Percentiles rank a stretch among this genome's conserved stretches.
Evolutionary conservation across 2,888 invertebrate genomes (phyloP).

Genomic region (Dinocampus coccinellae): DNA sequence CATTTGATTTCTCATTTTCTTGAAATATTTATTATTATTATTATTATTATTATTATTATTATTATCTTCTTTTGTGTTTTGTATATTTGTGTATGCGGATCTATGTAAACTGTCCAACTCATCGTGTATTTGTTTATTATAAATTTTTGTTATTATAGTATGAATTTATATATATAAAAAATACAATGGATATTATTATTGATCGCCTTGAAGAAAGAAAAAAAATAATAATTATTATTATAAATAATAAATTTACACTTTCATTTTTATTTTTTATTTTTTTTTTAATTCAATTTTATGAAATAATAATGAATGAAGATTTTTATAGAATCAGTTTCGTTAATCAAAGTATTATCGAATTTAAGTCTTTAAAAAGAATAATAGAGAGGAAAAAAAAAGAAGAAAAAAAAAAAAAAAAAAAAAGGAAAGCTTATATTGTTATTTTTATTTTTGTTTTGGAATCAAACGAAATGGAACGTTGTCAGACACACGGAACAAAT

Average conservation of each 20-base stretch:
- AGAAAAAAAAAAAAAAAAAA: not conserved
- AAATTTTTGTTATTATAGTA: not conserved
- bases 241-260: not conserved
- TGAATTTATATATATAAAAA: not conserved
- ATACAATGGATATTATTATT: not conserved
- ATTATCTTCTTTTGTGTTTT: not conserved
- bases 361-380: too few relatives aligned
- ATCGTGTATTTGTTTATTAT: not conserved
- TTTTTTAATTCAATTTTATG: not conserved
- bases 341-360: too few relatives aligned
- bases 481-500: constrained; percentile 32
- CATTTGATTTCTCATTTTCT: too few relatives aligned
- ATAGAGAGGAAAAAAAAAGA: too few relatives aligned
- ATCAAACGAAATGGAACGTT: constrained; percentile 45
- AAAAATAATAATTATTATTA: not conserved
- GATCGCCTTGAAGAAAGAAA: not conserved
- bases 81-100: not conserved
- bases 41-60: too few relatives aligned
- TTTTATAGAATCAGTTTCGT: not conserved
- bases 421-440: not conserved
- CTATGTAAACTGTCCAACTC: not conserved
- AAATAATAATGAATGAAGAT: not conserved
- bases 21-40: too few relatives aligned
- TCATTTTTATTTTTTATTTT: not conserved
- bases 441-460: constrained; percentile 36